Percentiles rank a stretch among this genome's conserved stretches.
These are phyloP conservation scores for Myxocyprinus asiaticus DNA, from an alignment of 2,113 vertebrate species.

Conservation along the genomic window DNA sequence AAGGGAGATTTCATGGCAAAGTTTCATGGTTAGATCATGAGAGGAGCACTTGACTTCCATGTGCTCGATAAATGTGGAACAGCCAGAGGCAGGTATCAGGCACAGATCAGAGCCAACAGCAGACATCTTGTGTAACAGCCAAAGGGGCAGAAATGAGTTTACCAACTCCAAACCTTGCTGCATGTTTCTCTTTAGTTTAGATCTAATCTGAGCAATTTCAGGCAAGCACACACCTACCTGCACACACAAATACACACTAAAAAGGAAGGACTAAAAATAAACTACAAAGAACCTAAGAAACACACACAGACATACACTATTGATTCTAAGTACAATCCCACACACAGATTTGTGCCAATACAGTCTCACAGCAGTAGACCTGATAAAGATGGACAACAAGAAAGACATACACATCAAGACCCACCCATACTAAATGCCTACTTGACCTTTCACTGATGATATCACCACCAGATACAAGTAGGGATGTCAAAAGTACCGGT, in stretches of 20 bases:
- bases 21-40: slow-evolving; percentile 33
- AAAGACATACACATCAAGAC: background rate
- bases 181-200: slow-evolving; percentile 21
- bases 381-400: too few species aligned
- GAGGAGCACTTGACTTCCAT: background rate
- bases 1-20: background rate
- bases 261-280: too few species aligned
- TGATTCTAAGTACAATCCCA: background rate
- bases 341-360: background rate
- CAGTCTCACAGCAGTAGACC: background rate
- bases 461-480: too few species aligned
- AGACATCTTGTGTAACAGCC: slow-evolving; percentile 35
- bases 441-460: too few species aligned
- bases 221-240: slow-evolving; percentile 16
- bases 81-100: slow-evolving; percentile 25
- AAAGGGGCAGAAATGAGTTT: slow-evolving; percentile 13
- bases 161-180: background rate
- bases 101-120: slow-evolving; percentile 11
- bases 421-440: too few species aligned
- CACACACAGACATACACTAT: background rate
- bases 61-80: slow-evolving; percentile 3
- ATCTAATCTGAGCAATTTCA: slow-evolving; percentile 34
- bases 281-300: too few species aligned
- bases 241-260: background rate
- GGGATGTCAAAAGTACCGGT: too few species aligned